A percentile compares a stretch with the other conserved stretches of the same genome.
phyloP scores from a whole-genome alignment of 2,113 vertebrate genomes.

The Sapajus apella region DNA sequence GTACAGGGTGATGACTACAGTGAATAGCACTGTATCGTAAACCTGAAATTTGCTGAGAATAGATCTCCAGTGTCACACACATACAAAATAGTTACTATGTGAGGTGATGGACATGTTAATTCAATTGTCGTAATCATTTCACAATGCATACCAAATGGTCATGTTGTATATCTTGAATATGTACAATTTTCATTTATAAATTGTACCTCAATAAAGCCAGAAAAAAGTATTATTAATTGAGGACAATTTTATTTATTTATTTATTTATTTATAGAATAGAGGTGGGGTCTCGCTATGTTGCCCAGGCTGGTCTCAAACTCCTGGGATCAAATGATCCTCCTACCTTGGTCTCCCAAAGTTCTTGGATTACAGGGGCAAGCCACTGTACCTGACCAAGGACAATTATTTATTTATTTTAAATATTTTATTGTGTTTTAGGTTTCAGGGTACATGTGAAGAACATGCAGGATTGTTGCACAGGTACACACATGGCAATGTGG shows the following conservation, averaged over 20 bases:
- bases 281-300: too few relatives aligned
- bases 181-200: background rate
- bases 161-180: background rate
- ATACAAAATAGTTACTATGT: background rate
- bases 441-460: too few relatives aligned
- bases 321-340: too few relatives aligned
- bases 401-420: too few relatives aligned
- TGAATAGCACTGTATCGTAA: background rate
- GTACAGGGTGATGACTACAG: background rate
- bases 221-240: conserved; percentile 7
- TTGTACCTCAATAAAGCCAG: background rate
- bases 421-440: too few relatives aligned
- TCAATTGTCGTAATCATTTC: background rate
- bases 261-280: too few relatives aligned
- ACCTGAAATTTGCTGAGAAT: background rate
- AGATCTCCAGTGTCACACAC: background rate
- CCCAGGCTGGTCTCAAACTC: too few relatives aligned
- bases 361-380: too few relatives aligned
- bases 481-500: too few relatives aligned
- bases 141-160: background rate
- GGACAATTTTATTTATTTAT: background rate
- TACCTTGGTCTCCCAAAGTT: too few relatives aligned
- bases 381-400: too few relatives aligned
- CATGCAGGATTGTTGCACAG: too few relatives aligned
- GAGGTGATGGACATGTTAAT: background rate